A percentile compares a stretch with the other conserved stretches of the same genome.
phyloP scores from a whole-genome alignment of 1,140 invertebrate species.

The Pseudomyrmex sp. region DNA sequence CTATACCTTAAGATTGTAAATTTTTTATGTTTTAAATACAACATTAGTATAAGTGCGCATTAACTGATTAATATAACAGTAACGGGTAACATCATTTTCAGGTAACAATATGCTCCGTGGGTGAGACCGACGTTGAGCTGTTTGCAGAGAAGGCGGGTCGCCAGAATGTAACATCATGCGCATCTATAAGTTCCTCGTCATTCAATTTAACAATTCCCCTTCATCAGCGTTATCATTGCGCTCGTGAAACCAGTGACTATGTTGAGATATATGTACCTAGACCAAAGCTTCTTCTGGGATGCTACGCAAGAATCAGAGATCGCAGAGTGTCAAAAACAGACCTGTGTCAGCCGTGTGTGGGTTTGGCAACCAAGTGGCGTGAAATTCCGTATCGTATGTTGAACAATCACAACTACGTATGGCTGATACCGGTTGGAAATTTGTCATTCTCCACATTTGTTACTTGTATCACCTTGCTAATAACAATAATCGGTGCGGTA shows the following conservation, averaged over 20 bases:
- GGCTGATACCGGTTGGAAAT: conserved; percentile 79
- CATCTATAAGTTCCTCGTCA: background rate
- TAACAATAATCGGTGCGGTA: conserved; percentile 68
- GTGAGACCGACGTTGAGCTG: conserved; percentile 79
- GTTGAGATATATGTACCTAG: conserved; percentile 72
- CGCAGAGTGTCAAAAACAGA: conserved; percentile 76
- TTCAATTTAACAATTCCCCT: conserved; percentile 73
- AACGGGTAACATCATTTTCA: conserved; percentile 57
- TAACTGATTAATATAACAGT: background rate
- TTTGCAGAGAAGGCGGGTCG: conserved; percentile 78
- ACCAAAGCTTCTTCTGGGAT: conserved; percentile 78
- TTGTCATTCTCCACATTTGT: conserved; percentile 56
- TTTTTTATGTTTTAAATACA: background rate
- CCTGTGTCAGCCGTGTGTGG: conserved; percentile 77
- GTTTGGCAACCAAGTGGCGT: conserved; percentile 77
- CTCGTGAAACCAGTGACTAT: conserved; percentile 70
- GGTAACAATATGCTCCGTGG: conserved; percentile 76
- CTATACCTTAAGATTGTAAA: background rate
- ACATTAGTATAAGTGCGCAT: background rate
- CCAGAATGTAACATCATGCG: conserved; percentile 80
- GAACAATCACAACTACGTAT: conserved; percentile 68
- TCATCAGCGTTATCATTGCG: conserved; percentile 82
- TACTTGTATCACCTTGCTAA: conserved; percentile 69
- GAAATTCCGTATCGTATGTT: conserved; percentile 77
- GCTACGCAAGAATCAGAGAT: conserved; percentile 75